A percentile compares a stretch with the other conserved stretches of the same genome.
phyloP scores from a whole-genome alignment of 1,140 invertebrate species.

The Drosophila equinoxialis region DNA sequence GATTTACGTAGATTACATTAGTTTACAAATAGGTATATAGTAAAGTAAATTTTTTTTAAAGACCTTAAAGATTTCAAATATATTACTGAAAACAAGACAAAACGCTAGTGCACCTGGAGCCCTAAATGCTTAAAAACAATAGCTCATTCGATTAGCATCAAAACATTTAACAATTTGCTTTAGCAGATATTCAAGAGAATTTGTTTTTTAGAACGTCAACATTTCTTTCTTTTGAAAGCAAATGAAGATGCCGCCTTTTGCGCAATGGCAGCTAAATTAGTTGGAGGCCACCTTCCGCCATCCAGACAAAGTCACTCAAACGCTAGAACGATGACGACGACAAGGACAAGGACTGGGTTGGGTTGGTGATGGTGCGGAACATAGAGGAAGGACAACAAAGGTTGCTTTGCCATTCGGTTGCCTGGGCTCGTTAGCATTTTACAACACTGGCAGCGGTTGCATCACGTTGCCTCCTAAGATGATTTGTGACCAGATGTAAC shows the following conservation, averaged over 20 bases:
- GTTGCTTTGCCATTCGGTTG: conserved; percentile 51
- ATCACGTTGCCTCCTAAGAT: conserved; percentile 68
- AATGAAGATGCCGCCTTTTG: conserved; percentile 62
- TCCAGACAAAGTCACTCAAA: conserved; percentile 60
- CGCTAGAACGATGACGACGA: conserved; percentile 56
- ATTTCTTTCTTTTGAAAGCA: conserved; percentile 20
- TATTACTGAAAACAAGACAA: too few relatives aligned
- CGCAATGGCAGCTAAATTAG: conserved; percentile 72
- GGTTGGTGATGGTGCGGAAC: background rate
- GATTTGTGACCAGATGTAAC: conserved; percentile 77
- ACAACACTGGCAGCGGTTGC: conserved; percentile 71
- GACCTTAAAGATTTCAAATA: too few relatives aligned
- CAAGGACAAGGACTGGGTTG: conserved; percentile 16
- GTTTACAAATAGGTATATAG: too few relatives aligned
- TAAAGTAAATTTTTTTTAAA: too few relatives aligned
- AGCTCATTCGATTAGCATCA: too few relatives aligned
- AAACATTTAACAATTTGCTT: background rate
- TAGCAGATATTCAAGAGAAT: background rate
- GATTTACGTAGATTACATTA: too few relatives aligned
- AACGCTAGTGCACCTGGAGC: too few relatives aligned
- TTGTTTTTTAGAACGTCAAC: conserved; percentile 24
- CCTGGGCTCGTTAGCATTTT: conserved; percentile 76
- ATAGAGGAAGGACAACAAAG: conserved; percentile 57
- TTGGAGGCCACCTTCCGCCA: conserved; percentile 65
- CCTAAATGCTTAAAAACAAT: too few relatives aligned